Base-by-base conservation (phyloP, 1,140 invertebrate species). In the Bathynomus jamesi region DNA sequence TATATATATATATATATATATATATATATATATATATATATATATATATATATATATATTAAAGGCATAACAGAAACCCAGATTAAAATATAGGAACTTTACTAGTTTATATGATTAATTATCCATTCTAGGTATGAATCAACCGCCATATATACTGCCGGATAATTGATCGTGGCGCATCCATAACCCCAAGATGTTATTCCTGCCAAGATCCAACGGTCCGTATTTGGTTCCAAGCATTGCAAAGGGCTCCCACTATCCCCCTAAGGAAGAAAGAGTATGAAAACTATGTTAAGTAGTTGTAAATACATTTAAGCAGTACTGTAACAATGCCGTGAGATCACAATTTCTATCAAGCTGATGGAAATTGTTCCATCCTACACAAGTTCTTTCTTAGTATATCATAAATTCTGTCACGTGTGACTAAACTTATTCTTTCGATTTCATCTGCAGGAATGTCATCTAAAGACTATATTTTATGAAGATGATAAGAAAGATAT, bases 1-100 rank as follows among this genome's bases (percentile, higher is more conserved):
- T 53, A 53, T 53, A 53, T 53, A 53, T 53, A 53, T 53, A 53
- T 53, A 53, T 53, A 53, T 53, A 53, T 53, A 53, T 53, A 53
- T 53, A 3, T 53, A 53, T 53, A 3, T 53, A 53, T 53, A 8
- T 8, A 8, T 40, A 53, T 53, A 53, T 53, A 53, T 53, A 53
- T 53, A 53, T 53, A 53, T n/a, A n/a, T n/a, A n/a, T n/a, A n/a
- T n/a, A n/a, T n/a, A n/a, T n/a, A n/a, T n/a, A 17, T 2, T 53
- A 53, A 17, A 5, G 17, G 17, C 7, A 8, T 40, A 8, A 17
- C 32, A 40, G 32, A 40, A 40, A 40, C 21, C 2, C 40, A 1
- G 21, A 53, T 53, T 3, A 53, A 53, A 53, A 17, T 5, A 53
- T 53, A 53, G n/a, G n/a, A n/a, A n/a, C n/a, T n/a, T n/a, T n/a